Conservation (phyloP, 2,113 vertebrate genomes). For the Panthera uncia region DNA sequence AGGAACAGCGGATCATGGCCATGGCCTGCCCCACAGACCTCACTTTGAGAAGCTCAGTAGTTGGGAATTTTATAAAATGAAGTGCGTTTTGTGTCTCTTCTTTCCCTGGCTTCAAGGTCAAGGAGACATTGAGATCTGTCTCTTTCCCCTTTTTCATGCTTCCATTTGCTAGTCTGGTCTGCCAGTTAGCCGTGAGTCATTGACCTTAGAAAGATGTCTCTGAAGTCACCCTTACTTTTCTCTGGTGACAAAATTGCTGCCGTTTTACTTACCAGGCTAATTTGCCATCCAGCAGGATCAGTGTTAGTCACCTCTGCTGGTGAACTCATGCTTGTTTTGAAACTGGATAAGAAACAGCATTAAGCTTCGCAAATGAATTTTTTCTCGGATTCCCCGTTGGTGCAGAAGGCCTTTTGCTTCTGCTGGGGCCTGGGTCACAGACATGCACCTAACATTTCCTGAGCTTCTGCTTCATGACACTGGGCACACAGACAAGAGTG, state of each 20-base stretch:
- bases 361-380: neutral
- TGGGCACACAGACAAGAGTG: neutral
- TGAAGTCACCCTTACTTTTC: neutral
- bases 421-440: neutral
- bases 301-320: neutral
- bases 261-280: neutral
- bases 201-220: neutral
- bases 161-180: neutral
- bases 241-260: neutral
- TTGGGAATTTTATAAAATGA: neutral
- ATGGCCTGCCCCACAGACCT: neutral
- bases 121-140: neutral
- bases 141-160: neutral
- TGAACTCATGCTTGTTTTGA: slow-evolving; percentile 11
- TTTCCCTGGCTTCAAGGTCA: neutral
- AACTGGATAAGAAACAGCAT: neutral
- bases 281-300: neutral
- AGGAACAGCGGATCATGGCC: neutral
- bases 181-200: neutral
- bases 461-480: neutral
- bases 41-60: neutral
- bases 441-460: no score
- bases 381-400: neutral
- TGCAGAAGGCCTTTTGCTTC: neutral
- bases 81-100: neutral